A percentile compares a stretch with the other conserved stretches of the same genome.
Evolutionary conservation across 2,797 vertebrate genomes (phyloP).

Genomic region (Schizopygopsis malacanthus): DNA sequence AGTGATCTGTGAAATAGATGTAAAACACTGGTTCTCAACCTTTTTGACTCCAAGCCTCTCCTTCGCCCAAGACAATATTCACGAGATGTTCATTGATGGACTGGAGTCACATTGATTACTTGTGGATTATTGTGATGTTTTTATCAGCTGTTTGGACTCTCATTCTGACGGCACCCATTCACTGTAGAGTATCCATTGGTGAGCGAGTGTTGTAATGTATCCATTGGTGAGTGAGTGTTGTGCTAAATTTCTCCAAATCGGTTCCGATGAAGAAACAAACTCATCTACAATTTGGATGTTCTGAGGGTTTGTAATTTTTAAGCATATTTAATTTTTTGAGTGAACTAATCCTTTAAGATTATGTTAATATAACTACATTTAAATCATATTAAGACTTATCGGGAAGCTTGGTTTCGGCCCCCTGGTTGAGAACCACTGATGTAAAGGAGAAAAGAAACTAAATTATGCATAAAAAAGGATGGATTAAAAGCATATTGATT

Average conservation of each 20-base stretch:
- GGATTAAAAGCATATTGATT: conserved; percentile 9
- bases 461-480: neutral
- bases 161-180: neutral
- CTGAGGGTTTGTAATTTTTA: neutral
- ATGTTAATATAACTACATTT: neutral
- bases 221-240: neutral
- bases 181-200: neutral
- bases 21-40: conserved; percentile 8
- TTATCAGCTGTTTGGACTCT: neutral
- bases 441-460: neutral
- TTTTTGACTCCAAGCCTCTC: neutral
- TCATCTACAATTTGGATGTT: neutral
- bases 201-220: neutral
- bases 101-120: neutral
- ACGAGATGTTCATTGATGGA: neutral
- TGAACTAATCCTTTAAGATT: neutral
- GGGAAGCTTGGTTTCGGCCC: neutral
- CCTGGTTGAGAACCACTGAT: conserved; percentile 22
- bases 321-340: neutral
- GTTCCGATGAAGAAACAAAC: neutral
- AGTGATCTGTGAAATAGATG: conserved; percentile 34
- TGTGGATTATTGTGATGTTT: neutral
- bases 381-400: neutral
- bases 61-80: neutral
- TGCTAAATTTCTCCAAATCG: neutral